Conservation (phyloP, 1,140 invertebrate species). For the Temnothorax nylanderi region DNA sequence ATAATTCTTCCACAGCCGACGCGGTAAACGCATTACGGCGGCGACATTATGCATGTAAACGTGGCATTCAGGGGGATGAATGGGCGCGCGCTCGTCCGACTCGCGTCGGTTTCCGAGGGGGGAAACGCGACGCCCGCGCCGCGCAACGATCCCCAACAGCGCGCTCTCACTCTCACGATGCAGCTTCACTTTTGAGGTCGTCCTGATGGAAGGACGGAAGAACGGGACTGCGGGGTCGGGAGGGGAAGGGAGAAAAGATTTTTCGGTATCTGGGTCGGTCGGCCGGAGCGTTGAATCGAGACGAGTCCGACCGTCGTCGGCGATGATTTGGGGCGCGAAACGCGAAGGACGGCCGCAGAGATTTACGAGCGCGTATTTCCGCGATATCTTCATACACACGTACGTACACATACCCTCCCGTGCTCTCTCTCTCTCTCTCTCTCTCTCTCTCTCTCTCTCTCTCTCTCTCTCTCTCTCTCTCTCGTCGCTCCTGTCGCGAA, state of each 20-base stretch:
- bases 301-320: conserved; percentile 38
- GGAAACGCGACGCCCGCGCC: background rate
- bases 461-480: background rate
- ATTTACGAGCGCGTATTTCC: conserved; percentile 41
- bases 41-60: conserved; percentile 77
- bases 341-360: background rate
- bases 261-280: conserved; percentile 20
- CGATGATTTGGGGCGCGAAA: conserved; percentile 8
- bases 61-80: conserved; percentile 74
- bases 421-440: background rate
- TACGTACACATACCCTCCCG: background rate
- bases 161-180: background rate
- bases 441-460: too few species aligned
- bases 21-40: conserved; percentile 75
- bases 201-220: background rate
- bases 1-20: conserved; percentile 76
- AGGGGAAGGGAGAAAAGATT: background rate
- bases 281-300: conserved; percentile 46
- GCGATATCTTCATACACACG: background rate
- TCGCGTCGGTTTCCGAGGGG: conserved; percentile 35
- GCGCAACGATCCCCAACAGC: conserved; percentile 2
- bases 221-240: background rate
- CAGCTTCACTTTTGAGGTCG: background rate
- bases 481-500: background rate
- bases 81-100: conserved; percentile 69